phyloP scores from a whole-genome alignment of 2,888 invertebrate genomes.

The Drosophila nigricruria region DNA sequence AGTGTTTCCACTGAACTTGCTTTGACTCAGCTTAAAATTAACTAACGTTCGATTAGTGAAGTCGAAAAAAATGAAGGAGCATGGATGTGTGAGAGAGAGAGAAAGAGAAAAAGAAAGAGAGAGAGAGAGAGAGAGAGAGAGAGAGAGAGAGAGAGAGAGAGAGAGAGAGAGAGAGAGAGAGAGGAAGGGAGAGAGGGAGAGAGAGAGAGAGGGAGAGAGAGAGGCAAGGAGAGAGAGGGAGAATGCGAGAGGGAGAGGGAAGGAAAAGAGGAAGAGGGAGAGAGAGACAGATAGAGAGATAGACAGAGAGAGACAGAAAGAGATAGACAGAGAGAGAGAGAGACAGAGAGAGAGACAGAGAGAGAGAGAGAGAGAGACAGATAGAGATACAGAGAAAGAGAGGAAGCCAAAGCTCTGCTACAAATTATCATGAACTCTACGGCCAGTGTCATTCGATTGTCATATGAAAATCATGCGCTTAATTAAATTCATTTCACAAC shows the following conservation, averaged over 20 bases:
- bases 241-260: background rate
- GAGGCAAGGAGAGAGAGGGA: background rate
- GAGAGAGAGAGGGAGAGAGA: background rate
- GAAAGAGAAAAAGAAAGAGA: background rate
- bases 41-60: too few relatives aligned
- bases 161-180: background rate
- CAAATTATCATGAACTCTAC: background rate
- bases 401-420: background rate
- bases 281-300: background rate
- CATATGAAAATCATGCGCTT: background rate
- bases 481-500: constrained; percentile 25
- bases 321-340: background rate
- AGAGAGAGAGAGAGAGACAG: background rate
- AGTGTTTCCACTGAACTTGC: background rate
- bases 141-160: background rate
- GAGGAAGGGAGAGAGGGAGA: background rate
- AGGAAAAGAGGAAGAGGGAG: background rate
- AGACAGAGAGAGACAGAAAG: background rate
- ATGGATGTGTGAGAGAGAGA: background rate
- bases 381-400: background rate
- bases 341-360: background rate
- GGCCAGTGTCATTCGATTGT: background rate
- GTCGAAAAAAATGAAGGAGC: background rate
- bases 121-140: background rate
- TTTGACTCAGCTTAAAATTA: background rate